Evolutionary conservation across 2,888 invertebrate species (phyloP).

Genomic region (Cephus rjabovi): DNA sequence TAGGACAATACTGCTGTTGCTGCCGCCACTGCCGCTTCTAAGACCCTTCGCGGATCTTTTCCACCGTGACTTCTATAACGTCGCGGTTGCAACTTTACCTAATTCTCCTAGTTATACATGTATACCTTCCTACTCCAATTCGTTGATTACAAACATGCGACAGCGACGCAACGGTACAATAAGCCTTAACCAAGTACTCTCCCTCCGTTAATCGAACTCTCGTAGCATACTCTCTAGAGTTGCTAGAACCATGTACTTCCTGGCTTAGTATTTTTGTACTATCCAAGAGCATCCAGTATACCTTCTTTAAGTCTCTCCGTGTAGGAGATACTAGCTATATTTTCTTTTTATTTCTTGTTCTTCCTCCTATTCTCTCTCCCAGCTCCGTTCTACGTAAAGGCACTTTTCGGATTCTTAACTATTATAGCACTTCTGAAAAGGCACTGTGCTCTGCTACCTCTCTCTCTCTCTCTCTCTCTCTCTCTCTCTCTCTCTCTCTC

Average conservation of each 20-base stretch:
- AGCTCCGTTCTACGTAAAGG: constrained; percentile 8
- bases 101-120: neutral
- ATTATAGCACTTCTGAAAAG: neutral
- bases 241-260: neutral
- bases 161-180: neutral
- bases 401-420: neutral
- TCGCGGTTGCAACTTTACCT: neutral
- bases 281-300: neutral
- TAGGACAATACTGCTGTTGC: constrained; percentile 34
- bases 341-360: constrained; percentile 19
- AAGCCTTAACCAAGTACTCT: neutral
- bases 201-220: neutral
- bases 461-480: neutral
- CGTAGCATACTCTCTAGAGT: neutral
- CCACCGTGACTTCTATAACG: neutral
- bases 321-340: neutral
- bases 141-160: neutral
- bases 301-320: neutral
- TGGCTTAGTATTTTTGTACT: neutral
- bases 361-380: constrained; percentile 11
- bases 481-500: neutral
- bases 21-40: constrained; percentile 18
- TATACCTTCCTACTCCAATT: neutral
- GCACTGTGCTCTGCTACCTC: neutral
- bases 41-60: constrained; percentile 1